Evolutionary conservation across 1,140 invertebrate species (phyloP).

Genomic region (Drosophila parvula): DNA sequence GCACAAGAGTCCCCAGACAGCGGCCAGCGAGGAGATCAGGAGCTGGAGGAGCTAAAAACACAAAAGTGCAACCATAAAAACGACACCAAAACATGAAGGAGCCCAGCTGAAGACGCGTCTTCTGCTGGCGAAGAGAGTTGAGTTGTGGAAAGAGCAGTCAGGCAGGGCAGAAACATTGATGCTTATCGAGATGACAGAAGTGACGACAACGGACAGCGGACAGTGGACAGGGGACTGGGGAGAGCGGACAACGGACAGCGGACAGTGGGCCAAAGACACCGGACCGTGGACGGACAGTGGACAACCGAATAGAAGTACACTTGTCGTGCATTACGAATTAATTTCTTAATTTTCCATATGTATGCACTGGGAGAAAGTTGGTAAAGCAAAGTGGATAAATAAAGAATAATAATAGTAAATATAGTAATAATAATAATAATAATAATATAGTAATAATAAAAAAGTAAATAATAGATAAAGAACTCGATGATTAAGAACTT

Average conservation of each 20-base stretch:
- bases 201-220: constrained; percentile 55
- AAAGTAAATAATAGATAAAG: too few relatives aligned
- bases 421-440: too few relatives aligned
- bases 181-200: constrained; percentile 81
- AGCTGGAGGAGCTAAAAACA: constrained; percentile 65
- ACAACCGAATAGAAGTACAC: constrained; percentile 38
- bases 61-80: constrained; percentile 83
- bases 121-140: constrained; percentile 8
- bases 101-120: constrained; percentile 29
- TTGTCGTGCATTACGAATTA: constrained; percentile 66
- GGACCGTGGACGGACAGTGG: constrained; percentile 3
- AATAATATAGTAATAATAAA: too few relatives aligned
- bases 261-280: constrained; percentile 9
- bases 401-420: too few relatives aligned
- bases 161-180: constrained; percentile 78
- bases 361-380: constrained; percentile 13
- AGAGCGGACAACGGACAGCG: background rate
- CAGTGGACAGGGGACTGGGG: constrained; percentile 1
- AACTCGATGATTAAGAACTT: too few relatives aligned
- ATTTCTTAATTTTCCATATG: constrained; percentile 72
- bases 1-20: constrained; percentile 35
- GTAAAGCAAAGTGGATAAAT: background rate
- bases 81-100: constrained; percentile 70
- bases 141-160: constrained; percentile 48
- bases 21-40: constrained; percentile 21